Base-by-base conservation (phyloP, 1,140 invertebrate species). In the Micrasema minimum region DNA sequence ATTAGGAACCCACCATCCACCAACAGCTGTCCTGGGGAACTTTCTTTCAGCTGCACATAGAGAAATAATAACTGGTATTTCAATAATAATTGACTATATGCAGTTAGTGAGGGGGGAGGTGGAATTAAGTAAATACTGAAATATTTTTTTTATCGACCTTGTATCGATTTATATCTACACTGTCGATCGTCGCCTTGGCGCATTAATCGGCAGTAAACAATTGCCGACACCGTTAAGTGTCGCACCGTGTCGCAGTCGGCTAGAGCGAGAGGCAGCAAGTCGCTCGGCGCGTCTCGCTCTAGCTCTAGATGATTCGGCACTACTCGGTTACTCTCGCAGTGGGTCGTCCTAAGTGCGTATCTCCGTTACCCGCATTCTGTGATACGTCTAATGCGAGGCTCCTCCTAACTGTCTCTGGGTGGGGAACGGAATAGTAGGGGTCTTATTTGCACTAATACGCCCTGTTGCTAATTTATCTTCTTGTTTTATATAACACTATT, bases 291-390 rank as follows among this genome's bases (percentile, higher is more conserved):
- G 46, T 31, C 26, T 31, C 26, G 26, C 26, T 31, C 26, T 31
- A 31, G 7, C 26, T 31, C 26, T n/a, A 35, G 51, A 48, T 55
- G 23, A 59, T 38, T 38, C 55, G 26, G 26, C 7, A 31, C 26
- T 31, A 7, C 26, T n/a, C 2, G 35, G 16, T 46, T 14, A 45
- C 43, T 16, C 0, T 45, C 20, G 43, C 59, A 64, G 41, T 64
- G 59, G 59, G 59, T 64, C 59, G 59, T 46, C 22, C 59, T 46
- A 38, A 23, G 38, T 46, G 59, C 41, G 59, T 62, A 62, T 45
- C 12, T 38, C 55, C 55, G 59, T 46, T 64, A 64, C 41, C 16
- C 59, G 59, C 59, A 45, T 46, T 61, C 57, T 64, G 16, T 41
- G 55, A 59, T 59, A 41, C 55, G 35, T 59, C 59, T 64, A 64